Evolutionary conservation across 2,113 vertebrate species (phyloP), one percentile per base, ranked within the genome.

Genomic region (Ranitomeya imitator): DNA sequence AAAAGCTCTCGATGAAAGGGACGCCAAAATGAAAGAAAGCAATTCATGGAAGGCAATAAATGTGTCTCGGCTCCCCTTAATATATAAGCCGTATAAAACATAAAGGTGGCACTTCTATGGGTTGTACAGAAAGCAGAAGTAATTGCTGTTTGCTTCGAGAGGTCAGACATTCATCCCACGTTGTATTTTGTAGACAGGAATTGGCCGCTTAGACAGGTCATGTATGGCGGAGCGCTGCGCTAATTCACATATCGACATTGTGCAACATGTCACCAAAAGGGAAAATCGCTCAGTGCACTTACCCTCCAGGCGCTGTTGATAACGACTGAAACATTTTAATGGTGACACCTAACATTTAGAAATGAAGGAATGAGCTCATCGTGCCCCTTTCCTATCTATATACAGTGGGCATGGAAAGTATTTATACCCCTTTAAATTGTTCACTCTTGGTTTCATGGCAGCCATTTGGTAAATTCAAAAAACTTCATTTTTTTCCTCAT

Each of bases 31-130:
- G 54, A 86, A 78, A 78, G 73, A 60, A 78, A 77, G 85, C 73
- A 78, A 86, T 86, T 77, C 73, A 63, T 14, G 37, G 51, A 65
- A 77, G 85, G 73, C 74, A 63, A 86, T 86, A 86, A 86, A 86
- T 65, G 85, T 78, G 85, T 78, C 85, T 63, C 59, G 15, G 73
- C 59, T 86, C 37, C 71, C 45, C 57, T 52, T 78, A 86, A 78
- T 86, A 78, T 86, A 86, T n/a, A 86, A 52, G 85, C 26, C 55
- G 14, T 52, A 85, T 76, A 85, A 85, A 60, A 45, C 37, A 83
- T 61, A n/a, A 16, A 18, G 71, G 57, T 54, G 85, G 4, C 73
- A 45, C 59, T 63, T 78, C 57, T 78, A 52, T 65, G 60, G 71
- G 21, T 63, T 61, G 26, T 23, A 52, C 19, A 26, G 57, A 45